Base-by-base conservation (phyloP, 2,888 invertebrate species). In the Silvanus unidentatus region DNA sequence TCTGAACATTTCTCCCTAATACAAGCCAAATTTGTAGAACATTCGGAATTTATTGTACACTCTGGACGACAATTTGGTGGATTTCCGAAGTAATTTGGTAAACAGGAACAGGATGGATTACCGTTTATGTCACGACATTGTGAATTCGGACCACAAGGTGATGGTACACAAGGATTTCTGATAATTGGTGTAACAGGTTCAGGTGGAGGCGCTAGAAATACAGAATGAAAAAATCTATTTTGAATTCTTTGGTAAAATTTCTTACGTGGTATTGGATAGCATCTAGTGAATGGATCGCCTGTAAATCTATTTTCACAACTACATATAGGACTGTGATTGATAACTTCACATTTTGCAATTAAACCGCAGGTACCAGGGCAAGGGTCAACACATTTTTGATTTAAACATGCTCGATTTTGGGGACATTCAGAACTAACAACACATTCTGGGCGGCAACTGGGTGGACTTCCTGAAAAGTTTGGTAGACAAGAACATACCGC, bases 101-200 rank as follows among this genome's bases (percentile, higher is more conserved):
- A 61, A 57, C 82, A 82, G 9, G 78, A 75, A 56, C 82, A 82
- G 1, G 84, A 79, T 5, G 84, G 83, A 62, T 60, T 68, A 53
- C 62, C 62, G 40, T 63, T 63, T 42, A 79, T 68, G 59, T 82
- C 82, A 44, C 79, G 79, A 63, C 90, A 90, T 62, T 84, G 77
- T 56, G 86, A 82, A 64, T 89, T 87, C 4, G 87, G 79, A 13
- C 89, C 89, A 61, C 89, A 89, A 0, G 88, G 88, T 27, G 86
- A 83, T 40, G 89, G 89, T 39, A 79, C 71, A 57, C 85, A 85
- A 9, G 82, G 82, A 55, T 79, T 76, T 2, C 66, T 58, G 41
- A 71, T 64, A 37, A 69, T 66, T 39, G 67, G 67, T 43, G 44
- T 40, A 36, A 41, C 36, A 29, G 75, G 52, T 34, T 51, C 54